Conservation (phyloP, 1,140 invertebrate genomes). For the Augochlora pura region DNA sequence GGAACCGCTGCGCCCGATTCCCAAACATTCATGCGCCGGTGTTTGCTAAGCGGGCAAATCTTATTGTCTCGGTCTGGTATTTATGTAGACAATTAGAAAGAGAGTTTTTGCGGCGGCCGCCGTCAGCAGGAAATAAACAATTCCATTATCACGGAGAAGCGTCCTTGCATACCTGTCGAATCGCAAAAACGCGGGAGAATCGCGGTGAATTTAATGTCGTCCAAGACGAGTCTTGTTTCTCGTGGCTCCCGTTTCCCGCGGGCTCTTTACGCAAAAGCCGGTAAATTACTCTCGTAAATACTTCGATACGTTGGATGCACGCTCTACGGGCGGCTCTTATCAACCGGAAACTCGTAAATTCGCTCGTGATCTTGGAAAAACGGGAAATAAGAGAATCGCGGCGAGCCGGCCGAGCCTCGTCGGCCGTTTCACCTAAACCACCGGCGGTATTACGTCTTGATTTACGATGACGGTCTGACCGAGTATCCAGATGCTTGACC, state of each 20-base stretch:
- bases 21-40: no score
- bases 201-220: slow-evolving; percentile 1
- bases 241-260: neutral
- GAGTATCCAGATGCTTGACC: slow-evolving; percentile 23
- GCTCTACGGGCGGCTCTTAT: neutral
- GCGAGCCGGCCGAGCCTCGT: neutral
- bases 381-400: neutral
- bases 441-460: slow-evolving; percentile 23
- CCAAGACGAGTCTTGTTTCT: neutral
- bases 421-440: neutral
- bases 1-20: no score
- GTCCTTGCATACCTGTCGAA: neutral
- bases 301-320: neutral
- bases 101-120: neutral
- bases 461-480: slow-evolving; percentile 24
- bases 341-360: slow-evolving; percentile 19
- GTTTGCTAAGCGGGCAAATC: no score
- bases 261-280: neutral
- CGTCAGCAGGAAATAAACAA: neutral
- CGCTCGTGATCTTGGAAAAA: neutral
- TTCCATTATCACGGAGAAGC: neutral
- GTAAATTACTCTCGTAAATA: slow-evolving; percentile 4
- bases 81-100: no score
- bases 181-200: slow-evolving; percentile 2
- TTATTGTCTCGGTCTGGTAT: no score